These are phyloP conservation scores for Regulus satrapa DNA, from an alignment of 2,113 vertebrate genomes.

Conservation along the genomic window DNA sequence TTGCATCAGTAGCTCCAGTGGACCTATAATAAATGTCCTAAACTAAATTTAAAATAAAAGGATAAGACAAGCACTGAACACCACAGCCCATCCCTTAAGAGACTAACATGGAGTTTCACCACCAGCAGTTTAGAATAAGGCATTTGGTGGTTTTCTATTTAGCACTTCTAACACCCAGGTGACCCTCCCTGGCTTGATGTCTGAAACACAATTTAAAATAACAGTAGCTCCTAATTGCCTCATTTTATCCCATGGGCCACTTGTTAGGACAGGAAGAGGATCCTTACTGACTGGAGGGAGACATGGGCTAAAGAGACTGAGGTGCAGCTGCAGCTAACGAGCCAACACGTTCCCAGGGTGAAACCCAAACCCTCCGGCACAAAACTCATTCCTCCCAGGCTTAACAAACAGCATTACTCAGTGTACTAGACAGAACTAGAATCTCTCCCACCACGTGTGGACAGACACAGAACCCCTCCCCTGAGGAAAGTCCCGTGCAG, in stretches of 20 bases:
- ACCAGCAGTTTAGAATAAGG: neutral
- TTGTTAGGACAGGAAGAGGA: neutral
- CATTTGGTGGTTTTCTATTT: neutral
- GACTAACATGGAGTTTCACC: neutral
- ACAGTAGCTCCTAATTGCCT: neutral
- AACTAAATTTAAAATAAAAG: neutral
- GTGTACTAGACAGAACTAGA: neutral
- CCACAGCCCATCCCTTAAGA: neutral
- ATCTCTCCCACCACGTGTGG: neutral
- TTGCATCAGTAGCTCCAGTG: neutral
- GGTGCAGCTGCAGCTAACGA: neutral
- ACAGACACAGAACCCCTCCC: neutral
- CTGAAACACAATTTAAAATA: neutral
- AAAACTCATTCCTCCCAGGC: neutral
- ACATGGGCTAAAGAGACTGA: fast-evolving
- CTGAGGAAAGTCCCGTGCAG: neutral
- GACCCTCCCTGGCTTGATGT: neutral
- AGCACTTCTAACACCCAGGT: neutral
- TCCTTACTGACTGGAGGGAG: neutral
- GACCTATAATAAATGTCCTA: neutral
- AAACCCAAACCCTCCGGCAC: neutral
- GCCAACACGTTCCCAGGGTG: neutral
- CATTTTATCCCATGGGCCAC: neutral
- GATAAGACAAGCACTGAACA: neutral
- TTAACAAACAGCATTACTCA: neutral